Evolutionary conservation across 2,113 vertebrate species (phyloP), one percentile per base, ranked within the genome.

Genomic region (Poeciliopsis turrubarensis): DNA sequence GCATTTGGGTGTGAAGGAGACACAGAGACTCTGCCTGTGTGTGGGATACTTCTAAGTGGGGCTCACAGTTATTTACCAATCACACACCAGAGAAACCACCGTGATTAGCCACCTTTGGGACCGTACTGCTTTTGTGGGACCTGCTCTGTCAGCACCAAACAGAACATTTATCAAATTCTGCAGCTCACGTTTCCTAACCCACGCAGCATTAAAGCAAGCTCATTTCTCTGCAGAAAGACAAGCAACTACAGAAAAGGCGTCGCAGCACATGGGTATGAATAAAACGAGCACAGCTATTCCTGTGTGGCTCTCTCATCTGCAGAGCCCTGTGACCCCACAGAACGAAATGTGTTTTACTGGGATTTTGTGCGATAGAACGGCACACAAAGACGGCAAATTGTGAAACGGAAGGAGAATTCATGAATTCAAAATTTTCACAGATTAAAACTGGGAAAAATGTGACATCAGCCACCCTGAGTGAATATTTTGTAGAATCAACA

Each of bases 131-230:
- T 86, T 82, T 73, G 65, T 64, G 79, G 72, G 78, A 87, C 71
- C 69, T 89, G 87, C 87, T 90, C 79, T 10, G 90, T 90, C 91
- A 90, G 90, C 89, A 88, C 68, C 83, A 78, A 83, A 85, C 81
- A 78, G 86, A 79, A 91, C 89, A 93, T 94, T 89, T 86, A 85
- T 93, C 90, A 91, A 72, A 68, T 80, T 79, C 78, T 64, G 51
- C 67, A 79, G 75, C 73, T 83, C 44, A 63, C 67, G 75, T 54
- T 75, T 71, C 62, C 65, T 62, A 75, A 81, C 70, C 77, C 73
- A 77, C 79, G 51, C 73, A 64, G n/a, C 74, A 74, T 27, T 34
- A 37, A 81, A 41, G 9, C 66, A n/a, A 75, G 61, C 70, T 34
- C 60, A 70, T 65, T 73, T 62, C 66, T 67, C 71, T 66, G 63